Base-by-base conservation (phyloP, 1,140 invertebrate genomes). In the Harlomillsia oculata region DNA sequence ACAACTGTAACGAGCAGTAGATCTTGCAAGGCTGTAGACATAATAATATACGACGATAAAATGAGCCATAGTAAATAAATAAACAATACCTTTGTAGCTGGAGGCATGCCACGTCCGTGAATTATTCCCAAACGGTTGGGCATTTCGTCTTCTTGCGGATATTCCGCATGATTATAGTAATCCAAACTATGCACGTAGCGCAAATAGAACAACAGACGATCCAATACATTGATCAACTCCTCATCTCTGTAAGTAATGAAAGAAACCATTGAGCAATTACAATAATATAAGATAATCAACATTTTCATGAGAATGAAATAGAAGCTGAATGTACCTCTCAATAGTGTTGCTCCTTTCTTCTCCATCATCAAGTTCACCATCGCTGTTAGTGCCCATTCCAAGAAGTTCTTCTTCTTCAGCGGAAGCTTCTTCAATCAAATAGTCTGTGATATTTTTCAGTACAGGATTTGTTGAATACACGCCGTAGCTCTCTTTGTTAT, bases 101-200 rank as follows among this genome's bases (percentile, higher is more conserved):
- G 88, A 3, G 88, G 79, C 18, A 83, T 81, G 48, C 91, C 93
- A 45, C 97, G 77, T 1, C 92, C 92, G 71, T 99, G 96, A 77
- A 99, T 91, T 58, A 99, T 96, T 14, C 95, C 95, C 74, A 95
- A 97, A 26, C 94, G 78, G 71, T 99, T 97, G 0, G 97, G 97
- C 96, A 99, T 99, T 70, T 97, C 94, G 72, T 99, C 96, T 74
- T 99, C 97, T 69, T 97, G 96, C 0, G 94, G 91, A 76, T 99
- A 99, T 68, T 99, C 95, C 67, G 89, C 93, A 66, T 95, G 90
- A 74, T 95, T 97, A 71, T 99, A 99, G 70, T 95, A 99, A 73
- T 99, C 97, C 40, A 99, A 86, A 0, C 94, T 98, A 74, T 99
- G 94, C 0, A 99, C 97, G 40, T 99, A 81, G 30, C 97, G 80